Evolutionary conservation across 2,113 vertebrate species (phyloP).

Genomic region (Coptodon bakossiorum): DNA sequence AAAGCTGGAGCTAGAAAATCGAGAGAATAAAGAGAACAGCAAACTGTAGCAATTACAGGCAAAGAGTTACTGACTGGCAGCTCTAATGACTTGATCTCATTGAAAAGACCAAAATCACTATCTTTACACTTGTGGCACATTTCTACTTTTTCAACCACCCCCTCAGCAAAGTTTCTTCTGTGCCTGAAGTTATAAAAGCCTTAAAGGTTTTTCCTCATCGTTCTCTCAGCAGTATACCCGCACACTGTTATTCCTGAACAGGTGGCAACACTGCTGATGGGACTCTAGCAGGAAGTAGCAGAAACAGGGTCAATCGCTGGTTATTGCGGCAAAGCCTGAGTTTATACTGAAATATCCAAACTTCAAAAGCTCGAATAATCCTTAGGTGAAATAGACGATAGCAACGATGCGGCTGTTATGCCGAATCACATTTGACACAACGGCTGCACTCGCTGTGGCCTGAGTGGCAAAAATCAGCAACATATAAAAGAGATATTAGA

Average conservation of each 20-base stretch:
- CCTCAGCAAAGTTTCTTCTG: conserved; percentile 18
- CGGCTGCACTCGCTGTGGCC: background rate
- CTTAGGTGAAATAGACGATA: background rate
- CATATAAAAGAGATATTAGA: background rate
- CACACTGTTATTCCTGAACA: background rate
- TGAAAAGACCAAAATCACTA: conserved; percentile 22
- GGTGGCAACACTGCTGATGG: background rate
- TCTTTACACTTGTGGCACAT: conserved; percentile 2
- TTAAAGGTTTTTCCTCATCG: background rate
- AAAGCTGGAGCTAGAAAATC: background rate
- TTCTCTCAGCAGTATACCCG: background rate
- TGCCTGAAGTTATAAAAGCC: background rate
- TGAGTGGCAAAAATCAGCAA: background rate
- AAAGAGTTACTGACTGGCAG: background rate
- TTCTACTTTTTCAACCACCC: background rate
- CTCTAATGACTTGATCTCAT: background rate
- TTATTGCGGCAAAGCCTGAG: background rate
- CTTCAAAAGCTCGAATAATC: background rate
- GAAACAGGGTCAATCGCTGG: background rate
- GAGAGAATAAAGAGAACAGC: background rate
- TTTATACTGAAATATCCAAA: background rate
- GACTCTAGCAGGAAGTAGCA: background rate
- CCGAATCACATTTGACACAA: background rate
- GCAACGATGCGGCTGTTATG: background rate
- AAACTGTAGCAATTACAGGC: background rate